Base-by-base conservation (phyloP, 2,888 invertebrate genomes). In the Aspidiotus destructor region DNA sequence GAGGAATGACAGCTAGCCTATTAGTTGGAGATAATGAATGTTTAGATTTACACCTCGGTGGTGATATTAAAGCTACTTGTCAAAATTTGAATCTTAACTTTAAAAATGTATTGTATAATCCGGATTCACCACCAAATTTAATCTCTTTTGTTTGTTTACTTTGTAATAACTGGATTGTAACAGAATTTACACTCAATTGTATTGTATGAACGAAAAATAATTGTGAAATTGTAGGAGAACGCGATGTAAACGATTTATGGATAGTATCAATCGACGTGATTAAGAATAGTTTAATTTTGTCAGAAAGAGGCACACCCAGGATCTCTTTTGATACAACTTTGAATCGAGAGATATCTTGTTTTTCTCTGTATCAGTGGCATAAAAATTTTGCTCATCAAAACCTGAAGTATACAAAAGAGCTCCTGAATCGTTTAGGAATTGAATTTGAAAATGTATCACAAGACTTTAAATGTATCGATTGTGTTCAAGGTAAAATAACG, bases 351-450 rank as follows among this genome's bases (percentile, higher is more conserved):
- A n/a, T 55, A n/a, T 8, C 55, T n/a, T 55, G 55, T 55, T 15
- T 55, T 8, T 68, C 68, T n/a, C 48, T 68, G 60, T 44, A 10
- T 41, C 10, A 41, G 6, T 68, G 68, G 68, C 68, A 68, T 40
- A 42, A 44, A 13, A 11, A 42, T 9, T 60, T 68, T 41, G 42
- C 68, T 15, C 68, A 68, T 17, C 68, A 68, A 68, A 68, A 68
- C 52, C 8, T 68, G 8, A 11, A 15, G 13, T 42, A 61, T 11
- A 52, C 60, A 13, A 62, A 28, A 44, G 44, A 68, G 7, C 7
- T 61, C n/a, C 17, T 68, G 6, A 41, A 40, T 8, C 15, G 40
- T 8, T 41, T 44, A n/a, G 15, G 48, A 8, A 60, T 68, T 13
- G n/a, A 68, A 13, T 68, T 16, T 55, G 15, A 8, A 55, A 55